These are phyloP conservation scores for Agelas oroides DNA, from an alignment of 37 sponge, comb jelly and placozoan genomes.

Conservation along the genomic window DNA sequence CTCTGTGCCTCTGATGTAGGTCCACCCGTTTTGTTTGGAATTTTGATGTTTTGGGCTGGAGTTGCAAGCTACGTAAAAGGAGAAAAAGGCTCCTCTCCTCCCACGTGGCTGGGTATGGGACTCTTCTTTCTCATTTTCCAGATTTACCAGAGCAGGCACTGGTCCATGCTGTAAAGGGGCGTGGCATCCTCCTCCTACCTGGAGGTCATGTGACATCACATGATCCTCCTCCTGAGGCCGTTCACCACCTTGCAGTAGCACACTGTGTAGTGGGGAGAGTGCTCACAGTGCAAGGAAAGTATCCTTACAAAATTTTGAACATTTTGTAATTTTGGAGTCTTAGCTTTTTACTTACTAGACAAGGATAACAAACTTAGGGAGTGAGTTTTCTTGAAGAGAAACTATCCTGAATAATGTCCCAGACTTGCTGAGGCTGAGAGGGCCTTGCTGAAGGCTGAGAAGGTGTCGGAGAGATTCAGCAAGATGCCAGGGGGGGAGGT, in stretches of 20 bases:
- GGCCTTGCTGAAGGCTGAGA: constrained; percentile 22
- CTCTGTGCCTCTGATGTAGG: no score
- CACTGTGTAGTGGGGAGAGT: constrained; percentile 17
- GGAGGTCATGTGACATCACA: constrained; percentile 17
- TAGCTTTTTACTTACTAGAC: no score
- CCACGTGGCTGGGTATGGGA: no score
- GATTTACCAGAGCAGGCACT: constrained; percentile 29
- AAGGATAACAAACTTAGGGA: no score
- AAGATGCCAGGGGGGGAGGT: neutral
- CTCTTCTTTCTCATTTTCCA: neutral
- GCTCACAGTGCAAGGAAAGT: constrained; percentile 10
- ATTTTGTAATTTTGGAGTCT: no score
- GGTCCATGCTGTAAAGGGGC: constrained; percentile 33
- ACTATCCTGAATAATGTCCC: neutral
- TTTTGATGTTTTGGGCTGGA: no score
- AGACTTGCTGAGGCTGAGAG: constrained; percentile 37
- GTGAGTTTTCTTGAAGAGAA: no score
- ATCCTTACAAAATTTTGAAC: constrained; percentile 5
- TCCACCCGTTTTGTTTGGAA: no score
- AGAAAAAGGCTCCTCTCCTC: no score
- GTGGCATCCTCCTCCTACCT: constrained; percentile 24
- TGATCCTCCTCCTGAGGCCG: constrained; percentile 5
- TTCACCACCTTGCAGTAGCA: constrained; percentile 12
- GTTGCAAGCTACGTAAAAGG: no score
- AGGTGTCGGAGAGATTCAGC: neutral